Conservation (phyloP, 2,888 invertebrate species). For the Drosophila phalerata region DNA sequence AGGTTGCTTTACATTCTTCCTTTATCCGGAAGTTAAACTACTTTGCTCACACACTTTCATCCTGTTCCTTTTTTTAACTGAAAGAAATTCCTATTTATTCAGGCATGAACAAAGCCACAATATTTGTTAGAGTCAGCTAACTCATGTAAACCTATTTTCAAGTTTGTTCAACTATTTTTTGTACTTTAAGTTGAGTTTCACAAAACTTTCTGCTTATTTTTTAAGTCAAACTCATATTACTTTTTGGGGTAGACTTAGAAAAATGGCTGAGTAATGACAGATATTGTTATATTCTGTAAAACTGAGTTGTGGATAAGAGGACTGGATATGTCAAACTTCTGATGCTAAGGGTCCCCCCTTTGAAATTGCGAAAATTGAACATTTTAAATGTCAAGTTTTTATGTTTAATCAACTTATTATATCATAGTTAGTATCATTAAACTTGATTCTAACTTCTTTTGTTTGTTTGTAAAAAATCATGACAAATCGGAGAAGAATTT, state of each 20-base stretch:
- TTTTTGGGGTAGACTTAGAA: neutral
- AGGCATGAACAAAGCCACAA: slow-evolving; percentile 22
- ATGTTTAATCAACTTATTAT: too few species aligned
- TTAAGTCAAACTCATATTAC: neutral
- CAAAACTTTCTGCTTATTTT: slow-evolving; percentile 13
- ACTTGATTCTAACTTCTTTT: too few species aligned
- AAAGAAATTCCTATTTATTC: slow-evolving; percentile 26
- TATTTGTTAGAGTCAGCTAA: slow-evolving; percentile 4
- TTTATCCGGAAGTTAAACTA: slow-evolving; percentile 1
- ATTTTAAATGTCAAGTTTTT: too few species aligned
- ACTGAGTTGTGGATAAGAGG: neutral
- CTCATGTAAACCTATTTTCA: slow-evolving; percentile 18
- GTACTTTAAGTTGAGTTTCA: neutral
- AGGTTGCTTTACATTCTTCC: neutral
- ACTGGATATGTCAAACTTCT: neutral
- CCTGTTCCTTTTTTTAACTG: neutral
- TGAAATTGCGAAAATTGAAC: too few species aligned
- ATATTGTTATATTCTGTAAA: neutral
- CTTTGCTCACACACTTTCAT: slow-evolving; percentile 13
- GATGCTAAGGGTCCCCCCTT: too few species aligned
- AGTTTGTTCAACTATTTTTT: slow-evolving; percentile 18
- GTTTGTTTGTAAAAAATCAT: too few species aligned
- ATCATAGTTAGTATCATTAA: too few species aligned
- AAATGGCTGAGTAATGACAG: neutral
- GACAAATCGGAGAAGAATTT: too few species aligned